phyloP scores from a whole-genome alignment of 1,140 invertebrate genomes.

The Pomacea maculata region DNA sequence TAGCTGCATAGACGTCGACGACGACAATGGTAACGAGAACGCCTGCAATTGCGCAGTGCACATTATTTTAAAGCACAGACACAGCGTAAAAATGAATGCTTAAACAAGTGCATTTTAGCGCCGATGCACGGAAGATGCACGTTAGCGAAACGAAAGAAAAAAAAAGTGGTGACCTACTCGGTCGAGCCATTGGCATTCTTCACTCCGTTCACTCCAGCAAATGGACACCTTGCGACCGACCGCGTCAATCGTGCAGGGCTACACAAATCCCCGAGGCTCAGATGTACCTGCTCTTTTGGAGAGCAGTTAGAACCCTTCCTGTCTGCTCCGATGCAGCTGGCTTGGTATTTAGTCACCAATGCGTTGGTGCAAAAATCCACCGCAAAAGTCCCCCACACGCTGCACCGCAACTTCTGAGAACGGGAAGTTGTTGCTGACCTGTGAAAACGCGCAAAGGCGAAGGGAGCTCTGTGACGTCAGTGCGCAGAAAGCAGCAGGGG shows the following conservation, averaged over 20 bases:
- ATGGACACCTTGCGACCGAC: constrained; percentile 23
- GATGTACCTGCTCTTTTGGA: background rate
- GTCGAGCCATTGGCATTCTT: constrained; percentile 29
- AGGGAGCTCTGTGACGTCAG: constrained; percentile 54
- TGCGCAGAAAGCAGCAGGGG: background rate
- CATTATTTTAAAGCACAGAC: no score
- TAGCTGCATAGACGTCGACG: no score
- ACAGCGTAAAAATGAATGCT: no score
- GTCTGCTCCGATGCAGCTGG: background rate
- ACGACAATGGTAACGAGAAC: no score
- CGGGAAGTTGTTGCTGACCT: constrained; percentile 28
- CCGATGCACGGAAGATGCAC: background rate
- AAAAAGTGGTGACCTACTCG: constrained; percentile 25
- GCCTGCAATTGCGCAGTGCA: no score
- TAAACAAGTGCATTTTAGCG: no score
- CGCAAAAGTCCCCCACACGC: background rate
- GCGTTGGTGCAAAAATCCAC: constrained; percentile 15
- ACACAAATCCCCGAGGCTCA: constrained; percentile 10
- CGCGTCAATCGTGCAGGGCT: constrained; percentile 10
- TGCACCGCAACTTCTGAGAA: constrained; percentile 18
- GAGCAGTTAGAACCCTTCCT: constrained; percentile 9
- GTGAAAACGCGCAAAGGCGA: constrained; percentile 28
- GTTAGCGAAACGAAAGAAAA: background rate
- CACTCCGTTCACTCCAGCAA: constrained; percentile 6
- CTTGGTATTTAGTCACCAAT: background rate